Base-by-base conservation (phyloP, 2,888 invertebrate species). In the Tortricodes alternella region DNA sequence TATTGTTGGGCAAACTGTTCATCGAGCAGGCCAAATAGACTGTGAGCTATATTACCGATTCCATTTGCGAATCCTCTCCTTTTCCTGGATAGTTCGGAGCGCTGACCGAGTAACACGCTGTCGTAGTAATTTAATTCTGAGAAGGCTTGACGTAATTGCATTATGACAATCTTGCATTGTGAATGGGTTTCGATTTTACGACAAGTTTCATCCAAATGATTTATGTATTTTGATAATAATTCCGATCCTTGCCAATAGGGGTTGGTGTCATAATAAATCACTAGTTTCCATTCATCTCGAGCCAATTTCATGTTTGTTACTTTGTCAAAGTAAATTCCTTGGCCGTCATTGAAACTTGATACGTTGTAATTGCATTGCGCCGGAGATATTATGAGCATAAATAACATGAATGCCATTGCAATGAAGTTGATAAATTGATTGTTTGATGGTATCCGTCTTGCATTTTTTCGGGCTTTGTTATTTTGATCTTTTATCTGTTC, bases 301-400 rank as follows among this genome's bases (percentile, higher is more conserved):
- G n/a, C n/a, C n/a, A n/a, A 62, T 29, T 46, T 8, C 59, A 62
- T 59, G 24, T 62, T 55, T 37, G 60, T n/a, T 15, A 63, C 15
- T 41, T 53, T 60, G 6, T 63, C 61, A 19, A 63, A 63, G 24
- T 49, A 61, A 8, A 63, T 43, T n/a, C 41, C 35, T 52, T 57
- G 23, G 34, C 46, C 37, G 18, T 60, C 68, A 66, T 65, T 68
- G 64, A 63, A 67, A 66, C 63, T 62, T 66, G 43, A 43, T 43
- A 43, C 16, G 43, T 27, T 27, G 18, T 16, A 24, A 3, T 15
- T 43, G 43, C 27, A 27, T 43, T 43, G 16, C 18, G 43, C 29
- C 16, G 43, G 43, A 16, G 41, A 27, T 43, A 32, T 32, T 2
- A 46, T 13, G 3, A 46, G 13, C 32, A 34, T 46, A 6, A 44